These are phyloP conservation scores for Oreochromis spilurus DNA, from an alignment of 2,113 vertebrate genomes.

Conservation along the genomic window DNA sequence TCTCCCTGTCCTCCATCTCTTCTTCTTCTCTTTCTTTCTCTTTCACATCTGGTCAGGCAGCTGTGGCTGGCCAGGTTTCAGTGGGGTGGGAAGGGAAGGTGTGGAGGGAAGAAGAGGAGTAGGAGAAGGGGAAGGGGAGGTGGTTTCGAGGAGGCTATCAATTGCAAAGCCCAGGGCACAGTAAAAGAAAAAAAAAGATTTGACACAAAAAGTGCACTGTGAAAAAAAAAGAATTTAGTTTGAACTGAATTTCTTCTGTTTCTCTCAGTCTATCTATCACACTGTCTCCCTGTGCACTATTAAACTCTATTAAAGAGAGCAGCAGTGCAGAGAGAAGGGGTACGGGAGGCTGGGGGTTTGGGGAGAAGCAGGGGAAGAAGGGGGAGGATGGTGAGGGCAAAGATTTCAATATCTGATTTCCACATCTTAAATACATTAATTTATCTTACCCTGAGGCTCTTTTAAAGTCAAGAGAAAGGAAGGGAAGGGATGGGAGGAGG, in stretches of 20 bases:
- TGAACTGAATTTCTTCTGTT: slow-evolving; percentile 61
- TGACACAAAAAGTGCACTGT: slow-evolving; percentile 54
- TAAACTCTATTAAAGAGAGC: slow-evolving; percentile 70
- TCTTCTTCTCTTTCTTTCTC: slow-evolving; percentile 55
- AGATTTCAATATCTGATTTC: slow-evolving; percentile 77
- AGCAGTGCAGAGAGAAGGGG: slow-evolving; percentile 39
- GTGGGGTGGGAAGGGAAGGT: slow-evolving; percentile 79
- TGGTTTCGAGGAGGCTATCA: slow-evolving; percentile 86
- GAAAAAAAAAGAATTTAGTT: slow-evolving; percentile 15
- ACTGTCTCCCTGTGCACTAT: slow-evolving; percentile 69
- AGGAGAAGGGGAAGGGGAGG: neutral
- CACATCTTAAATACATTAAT: slow-evolving; percentile 78
- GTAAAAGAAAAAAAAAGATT: slow-evolving; percentile 59
- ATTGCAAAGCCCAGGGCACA: slow-evolving; percentile 96
- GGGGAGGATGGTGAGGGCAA: slow-evolving; percentile 63
- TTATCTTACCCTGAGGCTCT: slow-evolving; percentile 65
- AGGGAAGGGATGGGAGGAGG: slow-evolving; percentile 49
- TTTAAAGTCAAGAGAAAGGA: slow-evolving; percentile 51
- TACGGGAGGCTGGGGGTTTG: slow-evolving; percentile 25
- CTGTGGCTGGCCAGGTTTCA: slow-evolving; percentile 96
- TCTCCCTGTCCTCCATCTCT: slow-evolving; percentile 65
- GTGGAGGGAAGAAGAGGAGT: slow-evolving; percentile 45
- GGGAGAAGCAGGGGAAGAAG: slow-evolving; percentile 53
- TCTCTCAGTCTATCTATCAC: slow-evolving; percentile 75
- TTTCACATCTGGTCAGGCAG: slow-evolving; percentile 96